Base-by-base conservation (phyloP, 2,888 invertebrate genomes). In the Orthosia cruda region DNA sequence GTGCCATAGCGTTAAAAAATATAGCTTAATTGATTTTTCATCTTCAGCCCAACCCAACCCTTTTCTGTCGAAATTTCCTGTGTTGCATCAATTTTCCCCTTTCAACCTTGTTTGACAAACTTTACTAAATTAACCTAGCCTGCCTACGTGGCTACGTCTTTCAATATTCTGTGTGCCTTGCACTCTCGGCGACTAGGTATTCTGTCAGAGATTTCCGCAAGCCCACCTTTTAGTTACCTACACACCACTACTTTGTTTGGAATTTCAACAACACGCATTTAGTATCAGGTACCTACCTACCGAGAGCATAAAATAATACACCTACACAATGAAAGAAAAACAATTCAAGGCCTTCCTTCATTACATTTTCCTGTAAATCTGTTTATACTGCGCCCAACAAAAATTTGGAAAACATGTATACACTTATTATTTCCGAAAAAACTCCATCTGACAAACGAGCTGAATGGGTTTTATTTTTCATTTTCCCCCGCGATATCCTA, bases 361-460 rank as follows among this genome's bases (percentile, higher is more conserved):
- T 20, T 18, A n/a, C n/a, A n/a, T 40, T 16, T 15, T 23, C 15
- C 18, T 18, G 18, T 18, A 47, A 57, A 49, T 7, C 16, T 40
- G 18, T 50, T 11, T n/a, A 52, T n/a, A 55, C 4, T 62, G 62
- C 4, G 3, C 7, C 2, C 1, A 45, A 57, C 26, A 62, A 26
- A 20, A 55, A 47, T 13, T 3, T 1, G 20, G 50, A 50, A 65
- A n/a, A n/a, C n/a, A 20, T 26, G 9, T 20, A 32, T 5, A 77
- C 50, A 55, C 7, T 26, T 26, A 61, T 26, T 65, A 4, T 26
- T 67, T 57, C 40, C 18, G 40, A 32, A 49, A 52, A 50, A 66
- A 55, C 32, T 63, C 52, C 11, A 47, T 40, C 64, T 59, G 63
- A 67, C 59, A 63, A 55, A n/a, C n/a, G n/a, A n/a, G n/a, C 26